Conservation (phyloP, 92 coral and sea anemone species). For the Bergia sp. region DNA sequence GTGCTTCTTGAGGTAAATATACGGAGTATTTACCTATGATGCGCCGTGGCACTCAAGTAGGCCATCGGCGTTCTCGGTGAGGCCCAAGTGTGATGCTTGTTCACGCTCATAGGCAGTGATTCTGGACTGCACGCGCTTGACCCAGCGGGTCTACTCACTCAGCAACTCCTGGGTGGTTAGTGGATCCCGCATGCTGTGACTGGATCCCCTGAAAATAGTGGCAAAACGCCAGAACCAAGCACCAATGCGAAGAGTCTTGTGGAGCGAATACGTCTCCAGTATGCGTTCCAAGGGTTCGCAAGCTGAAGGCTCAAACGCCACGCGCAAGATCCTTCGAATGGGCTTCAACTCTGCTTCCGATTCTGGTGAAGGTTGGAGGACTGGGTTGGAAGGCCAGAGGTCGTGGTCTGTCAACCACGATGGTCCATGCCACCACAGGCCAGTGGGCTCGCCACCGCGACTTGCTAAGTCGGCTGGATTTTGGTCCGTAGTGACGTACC, state of each 20-base stretch:
- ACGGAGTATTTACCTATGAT: conserved; percentile 12
- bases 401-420: conserved; percentile 26
- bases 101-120: background rate
- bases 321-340: conserved; percentile 27
- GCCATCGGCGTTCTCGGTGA: background rate
- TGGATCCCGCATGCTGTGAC: conserved; percentile 9
- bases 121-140: conserved; percentile 33
- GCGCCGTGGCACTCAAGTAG: conserved; percentile 32
- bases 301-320: conserved; percentile 9
- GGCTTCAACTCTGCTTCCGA: conserved; percentile 27
- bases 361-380: conserved; percentile 25
- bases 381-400: conserved; percentile 30
- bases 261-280: conserved; percentile 14
- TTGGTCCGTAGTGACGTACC: conserved; percentile 16
- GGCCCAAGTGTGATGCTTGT: conserved; percentile 24
- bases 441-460: conserved; percentile 32
- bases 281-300: conserved; percentile 12
- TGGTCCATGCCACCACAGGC: conserved; percentile 26
- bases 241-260: conserved; percentile 17
- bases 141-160: conserved; percentile 9
- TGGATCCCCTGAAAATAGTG: background rate
- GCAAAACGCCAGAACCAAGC: conserved; percentile 40
- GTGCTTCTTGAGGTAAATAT: background rate
- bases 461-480: conserved; percentile 29
- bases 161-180: conserved; percentile 12